Percentiles rank a stretch among this genome's conserved stretches.
Evolutionary conservation across 2,797 vertebrate species (phyloP).

Genomic region (Brachyalestes nurse): DNA sequence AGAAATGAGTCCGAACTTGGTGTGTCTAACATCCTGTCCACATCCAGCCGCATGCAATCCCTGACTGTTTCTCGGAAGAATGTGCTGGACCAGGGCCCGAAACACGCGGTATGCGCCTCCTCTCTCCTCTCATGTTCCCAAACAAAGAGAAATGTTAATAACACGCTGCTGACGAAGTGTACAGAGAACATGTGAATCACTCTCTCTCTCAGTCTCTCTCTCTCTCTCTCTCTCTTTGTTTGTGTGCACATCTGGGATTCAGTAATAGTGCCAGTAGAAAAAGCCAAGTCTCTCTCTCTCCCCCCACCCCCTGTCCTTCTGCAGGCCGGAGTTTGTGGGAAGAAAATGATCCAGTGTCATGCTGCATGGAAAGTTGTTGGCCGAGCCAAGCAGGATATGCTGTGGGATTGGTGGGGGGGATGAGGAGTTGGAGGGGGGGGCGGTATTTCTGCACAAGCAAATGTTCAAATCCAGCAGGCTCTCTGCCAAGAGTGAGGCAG

Average conservation of each 20-base stretch:
- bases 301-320: constrained; percentile 19
- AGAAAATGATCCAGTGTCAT: constrained; percentile 82
- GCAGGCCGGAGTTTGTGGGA: constrained; percentile 71
- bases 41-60: constrained; percentile 37
- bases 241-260: constrained; percentile 85
- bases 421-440: constrained; percentile 49
- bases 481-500: constrained; percentile 69
- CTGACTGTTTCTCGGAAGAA: constrained; percentile 47
- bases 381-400: constrained; percentile 81
- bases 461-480: constrained; percentile 80
- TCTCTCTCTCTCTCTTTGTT: constrained; percentile 59
- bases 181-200: constrained; percentile 33
- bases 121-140: constrained; percentile 38
- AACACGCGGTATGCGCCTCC: constrained; percentile 33
- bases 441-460: constrained; percentile 66
- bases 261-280: constrained; percentile 84
- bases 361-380: constrained; percentile 85
- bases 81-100: constrained; percentile 38
- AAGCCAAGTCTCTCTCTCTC: constrained; percentile 54
- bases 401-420: constrained; percentile 72
- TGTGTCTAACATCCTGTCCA: constrained; percentile 43
- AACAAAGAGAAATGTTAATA: constrained; percentile 78
- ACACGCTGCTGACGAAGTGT: constrained; percentile 65
- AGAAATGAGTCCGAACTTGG: background rate
- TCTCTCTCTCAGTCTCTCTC: constrained; percentile 36